phyloP scores from a whole-genome alignment of 2,888 invertebrate genomes.

The Cryptops parisi region DNA sequence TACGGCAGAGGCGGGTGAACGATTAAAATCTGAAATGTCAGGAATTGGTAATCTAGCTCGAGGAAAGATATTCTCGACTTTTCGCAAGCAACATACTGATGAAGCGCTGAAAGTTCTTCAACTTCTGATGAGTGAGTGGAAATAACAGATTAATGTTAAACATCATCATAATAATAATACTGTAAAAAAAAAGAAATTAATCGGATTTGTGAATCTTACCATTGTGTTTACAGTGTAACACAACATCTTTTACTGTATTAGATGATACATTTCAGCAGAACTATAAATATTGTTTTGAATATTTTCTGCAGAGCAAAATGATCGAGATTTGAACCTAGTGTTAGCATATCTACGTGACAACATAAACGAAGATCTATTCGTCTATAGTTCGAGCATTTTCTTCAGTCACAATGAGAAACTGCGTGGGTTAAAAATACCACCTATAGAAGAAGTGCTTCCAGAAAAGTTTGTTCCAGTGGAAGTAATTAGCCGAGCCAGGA shows the following conservation, averaged over 20 bases:
- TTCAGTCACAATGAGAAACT: conserved; percentile 58
- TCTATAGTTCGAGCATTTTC: conserved; percentile 61
- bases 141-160: too few species aligned
- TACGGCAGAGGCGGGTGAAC: neutral
- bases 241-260: too few species aligned
- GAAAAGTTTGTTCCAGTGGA: conserved; percentile 65
- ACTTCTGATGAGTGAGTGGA: conserved; percentile 9
- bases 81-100: neutral
- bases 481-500: conserved; percentile 51
- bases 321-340: neutral
- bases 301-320: neutral
- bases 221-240: too few species aligned
- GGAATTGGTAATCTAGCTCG: conserved; percentile 9
- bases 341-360: conserved; percentile 48
- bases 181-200: too few species aligned
- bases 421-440: conserved; percentile 51
- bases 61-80: conserved; percentile 9
- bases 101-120: conserved; percentile 8
- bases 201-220: too few species aligned
- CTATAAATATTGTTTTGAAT: neutral
- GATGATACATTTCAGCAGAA: too few species aligned
- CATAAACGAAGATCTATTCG: conserved; percentile 63
- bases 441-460: conserved; percentile 63
- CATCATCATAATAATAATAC: too few species aligned
- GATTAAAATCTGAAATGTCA: neutral